Evolutionary conservation across 2,888 invertebrate species (phyloP), one percentile per base, ranked within the genome.

Genomic region (Frankliniella fusca): DNA sequence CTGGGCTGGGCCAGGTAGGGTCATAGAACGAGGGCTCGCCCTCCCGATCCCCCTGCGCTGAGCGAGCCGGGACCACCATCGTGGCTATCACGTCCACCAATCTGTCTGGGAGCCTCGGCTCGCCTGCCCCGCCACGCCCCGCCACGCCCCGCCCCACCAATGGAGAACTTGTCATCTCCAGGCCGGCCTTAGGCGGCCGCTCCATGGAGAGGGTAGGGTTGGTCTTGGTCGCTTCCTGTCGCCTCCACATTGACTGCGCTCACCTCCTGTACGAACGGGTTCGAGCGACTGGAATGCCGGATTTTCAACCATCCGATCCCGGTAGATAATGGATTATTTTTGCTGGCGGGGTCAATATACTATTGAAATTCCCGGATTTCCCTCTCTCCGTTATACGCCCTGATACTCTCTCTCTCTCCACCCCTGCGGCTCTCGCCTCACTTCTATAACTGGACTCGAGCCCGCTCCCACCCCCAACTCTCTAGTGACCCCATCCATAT

Each of bases 1-100:
- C 50, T 50, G 50, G 50, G 70, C 7, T 11, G 70, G 65, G 65
- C 2, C 65, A n/a, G 23, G 70, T 23, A 27, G 23, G 70, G 70
- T 12, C 70, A 23, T 12, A 11, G 70, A 27, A 27, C 70, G 70
- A 27, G 61, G 15, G 15, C 61, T 11, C 61, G 7, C 38, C 38
- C 61, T 18, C 61, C 61, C 61, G 61, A n/a, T 12, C 54, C 70
- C 27, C 27, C 38, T 38, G 38, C 38, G 38, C 38, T 38, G 38
- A 38, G 38, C 38, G n/a, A n/a, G n/a, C n/a, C n/a, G 27, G 70
- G 70, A 76, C 70, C 70, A 76, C 70, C 70, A 76, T 76, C 70
- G 70, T 76, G 70, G 70, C 70, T 76, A 76, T 76, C 70, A 27
- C 70, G 70, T n/a, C 70, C 70, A 27, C 70, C 70, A 76, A 76